Percentiles rank a stretch among this genome's conserved stretches.
Evolutionary conservation across 2,113 vertebrate genomes (phyloP).

Genomic region (Tachysurus vachellii): DNA sequence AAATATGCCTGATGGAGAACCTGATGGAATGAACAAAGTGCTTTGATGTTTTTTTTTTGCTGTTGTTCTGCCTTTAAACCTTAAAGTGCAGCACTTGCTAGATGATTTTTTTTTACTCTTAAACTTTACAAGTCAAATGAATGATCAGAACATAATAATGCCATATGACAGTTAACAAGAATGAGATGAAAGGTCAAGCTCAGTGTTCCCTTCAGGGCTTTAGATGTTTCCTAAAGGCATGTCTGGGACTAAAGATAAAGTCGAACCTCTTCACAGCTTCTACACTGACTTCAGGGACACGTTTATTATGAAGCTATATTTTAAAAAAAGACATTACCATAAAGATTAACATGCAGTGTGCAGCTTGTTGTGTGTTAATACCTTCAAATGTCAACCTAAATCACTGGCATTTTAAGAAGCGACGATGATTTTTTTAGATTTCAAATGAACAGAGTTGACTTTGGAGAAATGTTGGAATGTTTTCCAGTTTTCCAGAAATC

Average conservation of each 20-base stretch:
- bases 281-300: background rate
- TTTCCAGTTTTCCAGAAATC: background rate
- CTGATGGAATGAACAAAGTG: background rate
- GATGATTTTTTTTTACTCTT: background rate
- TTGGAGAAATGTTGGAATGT: background rate
- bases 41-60: constrained; percentile 2
- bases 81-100: background rate
- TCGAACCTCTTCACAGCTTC: background rate
- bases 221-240: background rate
- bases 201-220: background rate
- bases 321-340: background rate
- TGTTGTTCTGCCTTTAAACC: background rate
- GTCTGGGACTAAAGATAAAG: background rate
- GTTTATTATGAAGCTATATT: background rate
- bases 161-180: constrained; percentile 16
- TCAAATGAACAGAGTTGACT: background rate
- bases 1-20: background rate
- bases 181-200: background rate
- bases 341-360: background rate
- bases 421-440: background rate
- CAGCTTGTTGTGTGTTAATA: background rate
- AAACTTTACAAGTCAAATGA: background rate
- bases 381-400: background rate
- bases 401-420: background rate
- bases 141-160: constrained; percentile 8